phyloP scores from a whole-genome alignment of 2,113 vertebrate species.

The Orycteropus afer region DNA sequence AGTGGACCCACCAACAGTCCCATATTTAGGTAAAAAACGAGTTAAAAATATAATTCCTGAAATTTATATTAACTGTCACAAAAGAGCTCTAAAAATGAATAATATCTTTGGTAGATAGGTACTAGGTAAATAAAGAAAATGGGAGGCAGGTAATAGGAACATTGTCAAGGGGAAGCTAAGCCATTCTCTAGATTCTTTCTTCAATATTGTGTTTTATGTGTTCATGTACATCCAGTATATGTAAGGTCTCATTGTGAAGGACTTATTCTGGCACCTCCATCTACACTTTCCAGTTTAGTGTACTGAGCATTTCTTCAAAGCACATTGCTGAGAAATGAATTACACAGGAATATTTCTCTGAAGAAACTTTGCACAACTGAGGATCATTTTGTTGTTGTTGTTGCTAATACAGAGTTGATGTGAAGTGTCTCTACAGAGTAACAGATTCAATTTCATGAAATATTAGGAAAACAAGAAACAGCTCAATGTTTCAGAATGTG shows the following conservation, averaged over 20 bases:
- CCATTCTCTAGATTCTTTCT: background rate
- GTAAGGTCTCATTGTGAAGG: background rate
- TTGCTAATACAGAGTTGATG: background rate
- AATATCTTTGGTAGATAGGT: background rate
- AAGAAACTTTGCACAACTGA: background rate
- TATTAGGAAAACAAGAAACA: slow-evolving; percentile 24
- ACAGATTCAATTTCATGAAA: slow-evolving; percentile 37
- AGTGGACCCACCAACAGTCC: background rate
- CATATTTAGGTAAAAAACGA: slow-evolving; percentile 15
- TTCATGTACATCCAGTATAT: background rate
- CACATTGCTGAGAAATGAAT: background rate
- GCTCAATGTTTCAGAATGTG: background rate
- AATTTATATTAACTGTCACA: background rate
- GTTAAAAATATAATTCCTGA: background rate
- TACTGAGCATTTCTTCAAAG: background rate
- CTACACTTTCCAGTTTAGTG: background rate
- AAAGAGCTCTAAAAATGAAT: background rate
- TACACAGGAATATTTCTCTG: background rate
- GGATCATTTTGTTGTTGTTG: background rate
- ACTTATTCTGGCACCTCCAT: background rate
- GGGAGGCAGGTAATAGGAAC: background rate
- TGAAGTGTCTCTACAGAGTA: background rate
- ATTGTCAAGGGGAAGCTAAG: slow-evolving; percentile 15
- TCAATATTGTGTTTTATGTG: background rate
- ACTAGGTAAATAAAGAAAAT: background rate